A percentile compares a stretch with the other conserved stretches of the same genome.
Evolutionary conservation across 2,113 vertebrate species (phyloP).

Genomic region (Sula dactylatra): DNA sequence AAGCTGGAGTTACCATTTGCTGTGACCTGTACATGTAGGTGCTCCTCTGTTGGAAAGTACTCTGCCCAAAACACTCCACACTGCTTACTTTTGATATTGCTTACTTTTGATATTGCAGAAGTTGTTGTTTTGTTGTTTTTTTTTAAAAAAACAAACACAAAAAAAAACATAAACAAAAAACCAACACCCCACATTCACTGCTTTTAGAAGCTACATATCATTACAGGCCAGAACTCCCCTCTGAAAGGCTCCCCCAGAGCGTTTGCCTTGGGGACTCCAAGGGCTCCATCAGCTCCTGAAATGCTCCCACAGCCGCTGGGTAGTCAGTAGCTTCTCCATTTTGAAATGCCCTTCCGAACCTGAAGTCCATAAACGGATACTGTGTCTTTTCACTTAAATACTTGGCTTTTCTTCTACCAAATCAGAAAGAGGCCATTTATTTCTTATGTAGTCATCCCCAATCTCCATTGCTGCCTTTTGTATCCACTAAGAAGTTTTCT

Average conservation of each 20-base stretch:
- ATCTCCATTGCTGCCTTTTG: not conserved
- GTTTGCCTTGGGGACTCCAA: not conserved
- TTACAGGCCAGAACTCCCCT: not conserved
- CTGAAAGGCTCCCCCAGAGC: not conserved
- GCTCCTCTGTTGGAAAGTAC: not conserved
- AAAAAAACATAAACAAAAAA: not conserved
- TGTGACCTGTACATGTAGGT: not conserved
- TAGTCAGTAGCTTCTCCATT: not conserved
- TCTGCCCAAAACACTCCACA: not conserved
- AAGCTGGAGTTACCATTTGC: not conserved
- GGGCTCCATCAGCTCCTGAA: not conserved
- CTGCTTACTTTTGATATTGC: not conserved
- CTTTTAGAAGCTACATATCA: not conserved
- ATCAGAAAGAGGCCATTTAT: not conserved
- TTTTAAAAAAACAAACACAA: not conserved
- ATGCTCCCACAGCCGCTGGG: not conserved
- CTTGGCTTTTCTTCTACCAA: not conserved
- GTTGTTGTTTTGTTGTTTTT: too few species aligned
- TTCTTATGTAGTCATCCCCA: not conserved
- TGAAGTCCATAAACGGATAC: not conserved
- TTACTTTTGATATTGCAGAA: not conserved
- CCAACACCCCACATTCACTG: not conserved
- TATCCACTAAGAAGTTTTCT: not conserved
- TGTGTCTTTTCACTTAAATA: not conserved
- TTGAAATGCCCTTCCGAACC: not conserved